A percentile compares a stretch with the other conserved stretches of the same genome.
Evolutionary conservation across 2,888 invertebrate species (phyloP).

Genomic region (Epinotia brunnichana): DNA sequence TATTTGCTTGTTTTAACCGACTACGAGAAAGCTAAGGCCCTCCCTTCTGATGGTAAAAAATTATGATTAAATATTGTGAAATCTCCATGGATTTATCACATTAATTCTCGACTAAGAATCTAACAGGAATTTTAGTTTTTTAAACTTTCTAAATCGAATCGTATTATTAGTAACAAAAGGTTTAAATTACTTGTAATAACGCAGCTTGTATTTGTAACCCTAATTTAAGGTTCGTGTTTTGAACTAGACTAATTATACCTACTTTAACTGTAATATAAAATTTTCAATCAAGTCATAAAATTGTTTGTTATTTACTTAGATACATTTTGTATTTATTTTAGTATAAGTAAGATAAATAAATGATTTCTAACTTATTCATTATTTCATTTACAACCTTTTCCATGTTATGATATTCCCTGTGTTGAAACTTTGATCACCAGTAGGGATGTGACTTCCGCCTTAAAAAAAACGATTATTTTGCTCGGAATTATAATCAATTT

Average conservation of each 20-base stretch:
- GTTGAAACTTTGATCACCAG: no score
- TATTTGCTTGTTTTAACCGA: no score
- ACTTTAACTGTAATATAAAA: not conserved
- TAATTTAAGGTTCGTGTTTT: slow-evolving; percentile 1
- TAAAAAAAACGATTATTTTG: no score
- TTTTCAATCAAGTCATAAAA: slow-evolving; percentile 9
- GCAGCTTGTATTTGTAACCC: not conserved
- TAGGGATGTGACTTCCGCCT: no score
- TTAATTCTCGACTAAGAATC: not conserved
- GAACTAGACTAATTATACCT: not conserved
- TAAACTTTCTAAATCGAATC: not conserved
- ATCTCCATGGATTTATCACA: not conserved
- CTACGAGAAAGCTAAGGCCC: no score
- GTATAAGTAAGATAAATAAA: slow-evolving; percentile 31
- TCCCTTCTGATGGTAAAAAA: no score
- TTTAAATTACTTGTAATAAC: not conserved
- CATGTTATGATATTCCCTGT: not conserved
- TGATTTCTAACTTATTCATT: slow-evolving; percentile 5
- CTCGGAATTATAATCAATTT: no score
- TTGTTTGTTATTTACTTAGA: slow-evolving; percentile 11
- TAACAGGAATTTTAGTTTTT: not conserved
- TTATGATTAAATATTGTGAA: no score
- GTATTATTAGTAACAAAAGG: not conserved
- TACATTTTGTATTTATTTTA: slow-evolving; percentile 34
- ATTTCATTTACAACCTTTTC: not conserved